Percentiles rank a stretch among this genome's conserved stretches.
phyloP scores from a whole-genome alignment of 2,113 vertebrate genomes.

The Thamnaconus septentrionalis region DNA sequence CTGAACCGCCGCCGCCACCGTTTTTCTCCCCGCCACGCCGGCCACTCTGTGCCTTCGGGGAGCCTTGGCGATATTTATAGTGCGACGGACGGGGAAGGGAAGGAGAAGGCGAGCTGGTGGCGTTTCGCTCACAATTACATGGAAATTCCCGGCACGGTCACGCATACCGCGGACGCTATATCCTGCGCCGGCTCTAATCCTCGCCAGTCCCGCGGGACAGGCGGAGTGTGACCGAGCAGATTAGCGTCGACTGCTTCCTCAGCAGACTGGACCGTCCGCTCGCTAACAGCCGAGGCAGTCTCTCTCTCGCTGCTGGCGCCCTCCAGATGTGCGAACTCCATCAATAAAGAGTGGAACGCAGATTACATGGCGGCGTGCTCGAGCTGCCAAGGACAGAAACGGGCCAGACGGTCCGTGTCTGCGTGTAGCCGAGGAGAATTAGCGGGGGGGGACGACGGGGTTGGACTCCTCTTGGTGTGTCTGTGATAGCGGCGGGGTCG shows the following conservation, averaged over 20 bases:
- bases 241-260: conserved; percentile 72
- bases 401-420: conserved; percentile 24
- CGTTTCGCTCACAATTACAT: conserved; percentile 74
- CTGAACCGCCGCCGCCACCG: conserved; percentile 19
- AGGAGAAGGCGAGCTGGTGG: conserved; percentile 47
- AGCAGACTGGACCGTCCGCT: conserved; percentile 61
- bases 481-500: too few relatives aligned
- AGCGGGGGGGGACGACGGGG: background rate
- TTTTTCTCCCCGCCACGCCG: conserved; percentile 35
- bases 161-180: conserved; percentile 62
- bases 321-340: conserved; percentile 47
- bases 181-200: conserved; percentile 72
- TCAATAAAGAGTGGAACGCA: conserved; percentile 54
- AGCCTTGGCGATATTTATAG: conserved; percentile 64
- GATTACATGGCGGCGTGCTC: conserved; percentile 59
- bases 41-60: conserved; percentile 48
- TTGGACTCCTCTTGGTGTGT: too few relatives aligned
- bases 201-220: conserved; percentile 59
- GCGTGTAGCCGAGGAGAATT: conserved; percentile 33
- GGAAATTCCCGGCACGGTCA: conserved; percentile 75
- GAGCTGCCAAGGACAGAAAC: conserved; percentile 47
- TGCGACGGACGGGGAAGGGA: conserved; percentile 35
- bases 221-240: conserved; percentile 72
- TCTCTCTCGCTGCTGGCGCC: conserved; percentile 25
- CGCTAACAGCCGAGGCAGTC: conserved; percentile 53